Conservation (phyloP, 2,888 invertebrate genomes). For the Chromoteleia sp. region DNA sequence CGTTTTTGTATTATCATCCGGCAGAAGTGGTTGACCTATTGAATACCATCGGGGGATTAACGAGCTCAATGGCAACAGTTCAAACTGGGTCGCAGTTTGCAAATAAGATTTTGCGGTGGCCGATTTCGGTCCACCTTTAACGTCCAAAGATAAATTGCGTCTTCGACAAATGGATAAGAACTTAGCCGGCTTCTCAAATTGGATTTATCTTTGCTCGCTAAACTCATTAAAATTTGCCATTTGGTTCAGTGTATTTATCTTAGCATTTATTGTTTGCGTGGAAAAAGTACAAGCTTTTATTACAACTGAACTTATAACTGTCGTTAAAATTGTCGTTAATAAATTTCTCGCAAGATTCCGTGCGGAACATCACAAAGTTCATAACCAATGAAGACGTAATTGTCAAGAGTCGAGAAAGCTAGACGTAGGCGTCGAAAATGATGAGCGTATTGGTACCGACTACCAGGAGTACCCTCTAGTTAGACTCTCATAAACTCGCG, state of each 20-base stretch:
- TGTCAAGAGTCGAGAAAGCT: constrained; percentile 47
- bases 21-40: constrained; percentile 80
- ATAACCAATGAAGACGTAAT: constrained; percentile 70
- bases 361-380: constrained; percentile 2
- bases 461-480: constrained; percentile 81
- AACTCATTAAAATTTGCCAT: constrained; percentile 3
- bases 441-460: constrained; percentile 71
- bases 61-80: constrained; percentile 70
- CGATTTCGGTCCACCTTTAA: constrained; percentile 39
- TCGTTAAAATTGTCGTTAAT: constrained; percentile 22
- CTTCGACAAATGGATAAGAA: constrained; percentile 10
- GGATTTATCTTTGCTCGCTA: constrained; percentile 22
- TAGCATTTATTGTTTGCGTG: too few species aligned
- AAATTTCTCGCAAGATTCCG: constrained; percentile 21
- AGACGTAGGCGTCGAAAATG: constrained; percentile 77
- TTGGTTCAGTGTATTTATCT: background rate
- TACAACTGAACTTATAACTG: too few species aligned
- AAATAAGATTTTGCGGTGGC: constrained; percentile 80
- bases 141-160: constrained; percentile 18
- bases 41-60: constrained; percentile 73
- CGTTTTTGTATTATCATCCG: constrained; percentile 73
- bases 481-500: constrained; percentile 83
- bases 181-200: constrained; percentile 18
- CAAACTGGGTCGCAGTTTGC: constrained; percentile 75
- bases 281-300: too few species aligned